Percentiles rank a stretch among this genome's conserved stretches.
These are phyloP conservation scores for Cydia pomonella DNA, from an alignment of 1,140 invertebrate genomes.

Conservation along the genomic window DNA sequence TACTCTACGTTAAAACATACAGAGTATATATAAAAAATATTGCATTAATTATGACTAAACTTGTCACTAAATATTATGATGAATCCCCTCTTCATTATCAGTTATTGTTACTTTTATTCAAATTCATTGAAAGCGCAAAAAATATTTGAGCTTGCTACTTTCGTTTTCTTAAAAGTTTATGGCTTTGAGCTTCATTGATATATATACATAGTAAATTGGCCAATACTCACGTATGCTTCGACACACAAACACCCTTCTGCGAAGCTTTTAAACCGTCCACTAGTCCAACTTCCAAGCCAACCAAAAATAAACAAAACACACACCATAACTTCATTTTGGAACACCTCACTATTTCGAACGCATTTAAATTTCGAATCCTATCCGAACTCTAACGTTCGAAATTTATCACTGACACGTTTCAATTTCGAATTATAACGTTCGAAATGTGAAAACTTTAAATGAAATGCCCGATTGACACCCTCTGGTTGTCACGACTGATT, in stretches of 20 bases:
- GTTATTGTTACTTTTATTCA: too few species aligned
- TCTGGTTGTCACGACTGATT: not conserved
- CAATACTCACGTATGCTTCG: constrained; percentile 23
- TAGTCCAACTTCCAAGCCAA: not conserved
- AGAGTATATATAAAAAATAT: too few species aligned
- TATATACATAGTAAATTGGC: too few species aligned
- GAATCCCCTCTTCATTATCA: too few species aligned
- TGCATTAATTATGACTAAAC: too few species aligned
- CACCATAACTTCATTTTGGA: not conserved
- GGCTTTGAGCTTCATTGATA: too few species aligned
- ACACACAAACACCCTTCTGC: constrained; percentile 3
- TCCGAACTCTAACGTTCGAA: not conserved
- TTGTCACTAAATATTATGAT: too few species aligned
- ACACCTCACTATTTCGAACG: not conserved
- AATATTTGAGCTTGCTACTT: too few species aligned
- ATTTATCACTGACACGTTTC: not conserved
- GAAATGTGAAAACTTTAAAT: not conserved
- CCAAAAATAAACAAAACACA: constrained; percentile 26
- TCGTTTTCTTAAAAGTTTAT: too few species aligned
- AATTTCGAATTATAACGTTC: constrained; percentile 5
- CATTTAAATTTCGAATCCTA: not conserved
- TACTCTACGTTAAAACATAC: too few species aligned
- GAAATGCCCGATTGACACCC: constrained; percentile 7
- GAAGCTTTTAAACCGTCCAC: constrained; percentile 7
- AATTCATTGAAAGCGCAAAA: too few species aligned